phyloP scores from a whole-genome alignment of 2,113 vertebrate species.

The Cettia cetti region DNA sequence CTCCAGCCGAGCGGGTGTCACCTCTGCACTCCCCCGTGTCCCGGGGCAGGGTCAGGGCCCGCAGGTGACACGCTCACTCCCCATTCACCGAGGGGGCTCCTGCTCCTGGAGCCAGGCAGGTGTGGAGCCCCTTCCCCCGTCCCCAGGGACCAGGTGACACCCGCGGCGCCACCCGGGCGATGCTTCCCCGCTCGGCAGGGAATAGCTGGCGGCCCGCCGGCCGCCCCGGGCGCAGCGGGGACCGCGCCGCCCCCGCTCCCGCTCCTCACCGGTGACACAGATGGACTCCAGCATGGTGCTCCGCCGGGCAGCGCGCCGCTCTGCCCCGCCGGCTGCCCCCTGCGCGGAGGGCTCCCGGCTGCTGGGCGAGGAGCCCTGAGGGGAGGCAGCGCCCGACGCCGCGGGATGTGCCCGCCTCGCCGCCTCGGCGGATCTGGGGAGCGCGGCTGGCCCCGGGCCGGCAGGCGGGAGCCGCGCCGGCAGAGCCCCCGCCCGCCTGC shows the following conservation, averaged over 20 bases:
- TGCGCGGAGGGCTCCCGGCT: background rate
- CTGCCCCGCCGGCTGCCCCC: background rate
- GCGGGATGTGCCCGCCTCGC: background rate
- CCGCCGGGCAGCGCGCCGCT: background rate
- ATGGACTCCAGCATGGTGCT: constrained; percentile 76
- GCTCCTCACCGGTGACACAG: constrained; percentile 77
- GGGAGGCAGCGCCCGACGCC: background rate
- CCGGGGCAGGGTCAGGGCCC: background rate
- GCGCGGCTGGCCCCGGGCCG: background rate
- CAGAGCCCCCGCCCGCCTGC: background rate
- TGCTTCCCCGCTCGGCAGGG: too few relatives aligned
- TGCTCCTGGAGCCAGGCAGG: background rate
- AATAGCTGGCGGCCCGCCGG: background rate
- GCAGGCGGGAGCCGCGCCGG: background rate
- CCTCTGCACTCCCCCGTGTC: background rate
- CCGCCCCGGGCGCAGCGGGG: background rate
- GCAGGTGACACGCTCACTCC: background rate
- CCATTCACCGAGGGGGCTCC: fast-evolving
- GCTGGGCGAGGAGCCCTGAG: background rate
- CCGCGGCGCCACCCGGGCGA: background rate
- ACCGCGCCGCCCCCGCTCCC: background rate
- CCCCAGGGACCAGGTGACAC: background rate
- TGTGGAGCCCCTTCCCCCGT: background rate
- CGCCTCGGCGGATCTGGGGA: background rate
- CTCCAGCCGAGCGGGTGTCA: background rate